Base-by-base conservation (phyloP, 64 coral and sea anemone species). In the Pocillopora damicornis region DNA sequence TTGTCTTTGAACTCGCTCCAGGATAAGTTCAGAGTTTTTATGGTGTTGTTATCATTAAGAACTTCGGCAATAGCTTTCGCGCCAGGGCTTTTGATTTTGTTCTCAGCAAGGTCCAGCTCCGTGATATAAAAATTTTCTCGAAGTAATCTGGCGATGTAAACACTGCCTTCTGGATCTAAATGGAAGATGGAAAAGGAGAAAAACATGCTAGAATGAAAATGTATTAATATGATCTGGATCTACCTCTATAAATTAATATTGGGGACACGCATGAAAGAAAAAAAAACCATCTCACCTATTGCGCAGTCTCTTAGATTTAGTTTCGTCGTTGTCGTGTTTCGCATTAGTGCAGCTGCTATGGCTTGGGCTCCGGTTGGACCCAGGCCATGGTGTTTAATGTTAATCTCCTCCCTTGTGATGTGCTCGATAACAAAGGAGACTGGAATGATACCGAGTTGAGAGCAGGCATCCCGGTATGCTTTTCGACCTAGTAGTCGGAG, bases 311-410 rank as follows among this genome's bases (percentile, higher is more conserved):
- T 76, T 60, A 98, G 78, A 77, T 94, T 91, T 45, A 98, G 35
- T 62, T 87, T 92, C 60, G 92, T 91, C 22, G 87, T 98, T 37
- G 85, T 81, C 0, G 91, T 98, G 58, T 98, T 98, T 18, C 93
- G 88, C 80, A 91, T 91, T 1, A 98, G 74, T 13, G 95, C 95
- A 59, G 57, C 80, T 1, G 89, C 89, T 15, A 98, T 77, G 15
- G 95, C 95, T 37, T 88, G 81, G 61, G 92, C 92, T 14, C 95
- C 95, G 86, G 78, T 98, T 22, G 95, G 95, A 14, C 95, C 95
- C 79, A 98, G 89, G 57, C 95, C 92, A 69, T 98, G 91, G 79
- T 98, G 95, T 37, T 98, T 98, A 75, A 98, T 93, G 63, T 98
- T 80, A 37, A 93, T 69, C 42, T 78, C 85, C 37, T 85, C 80